Evolutionary conservation across 2,888 invertebrate genomes (phyloP), one percentile per base, ranked within the genome.

Genomic region (Gastrophysa polygoni): DNA sequence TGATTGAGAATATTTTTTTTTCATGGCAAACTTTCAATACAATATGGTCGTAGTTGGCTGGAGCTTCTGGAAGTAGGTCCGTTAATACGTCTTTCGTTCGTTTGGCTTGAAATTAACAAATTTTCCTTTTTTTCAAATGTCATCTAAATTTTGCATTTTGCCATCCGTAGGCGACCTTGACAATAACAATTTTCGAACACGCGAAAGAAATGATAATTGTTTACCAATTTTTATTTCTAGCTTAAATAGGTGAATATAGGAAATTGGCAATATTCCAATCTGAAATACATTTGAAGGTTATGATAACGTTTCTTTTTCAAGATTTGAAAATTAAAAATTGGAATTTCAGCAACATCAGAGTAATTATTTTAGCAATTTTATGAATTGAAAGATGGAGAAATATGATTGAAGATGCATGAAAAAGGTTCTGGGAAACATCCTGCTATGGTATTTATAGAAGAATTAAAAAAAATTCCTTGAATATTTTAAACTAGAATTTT

Each of bases 151-250:
- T 24, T 24, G 2, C 29, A 10, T 32, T 32, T 32, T 32, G 29
- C 29, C 38, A 24, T 24, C 24, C 24, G 7, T 24, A 24, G 44
- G 44, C 44, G 44, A 44, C 44, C 17, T 8, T 44, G 44, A 44
- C 44, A 11, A 16, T 44, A 8, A 16, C 1, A 44, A 44, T 44
- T 44, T 14, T 44, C 14, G 44, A 44, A 44, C 44, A 44, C 44
- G 44, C 44, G 44, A 14, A 44, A 44, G 44, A 44, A 44, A 44
- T 44, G 44, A 44, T 44, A 44, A 16, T 44, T 44, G 43, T 43
- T 14, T 44, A 44, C 44, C 11, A 44, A 7, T 16, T 44, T 1
- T 14, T 44, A 44, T 44, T 44, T 44, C 24, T 24, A 24, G 24
- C 24, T 24, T 24, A 24, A 24, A 24, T 24, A 24, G 24, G 24